Conservation (phyloP, 1,140 invertebrate genomes). For the Drosophila kohkoa region DNA sequence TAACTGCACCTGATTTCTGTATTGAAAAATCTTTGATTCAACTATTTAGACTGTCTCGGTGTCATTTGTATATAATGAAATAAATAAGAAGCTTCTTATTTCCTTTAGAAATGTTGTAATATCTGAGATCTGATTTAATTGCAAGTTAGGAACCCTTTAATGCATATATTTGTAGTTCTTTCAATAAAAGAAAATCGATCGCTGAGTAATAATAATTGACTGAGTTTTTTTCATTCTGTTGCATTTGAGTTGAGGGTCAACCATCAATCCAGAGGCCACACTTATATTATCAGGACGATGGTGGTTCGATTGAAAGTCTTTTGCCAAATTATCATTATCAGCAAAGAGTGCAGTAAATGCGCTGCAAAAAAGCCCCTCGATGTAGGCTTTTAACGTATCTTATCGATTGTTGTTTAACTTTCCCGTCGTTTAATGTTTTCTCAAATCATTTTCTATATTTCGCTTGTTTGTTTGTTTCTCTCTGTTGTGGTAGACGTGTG, state of each 20-base stretch:
- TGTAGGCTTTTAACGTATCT: conserved; percentile 53
- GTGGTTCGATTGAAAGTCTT: not conserved
- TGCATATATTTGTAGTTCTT: too few relatives aligned
- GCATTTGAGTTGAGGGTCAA: conserved; percentile 46
- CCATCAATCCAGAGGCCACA: not conserved
- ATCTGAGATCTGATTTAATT: too few relatives aligned
- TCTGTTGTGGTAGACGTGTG: conserved; percentile 67
- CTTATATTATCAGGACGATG: not conserved
- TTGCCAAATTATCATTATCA: conserved; percentile 43
- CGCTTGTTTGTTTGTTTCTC: conserved; percentile 36
- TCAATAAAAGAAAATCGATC: too few relatives aligned
- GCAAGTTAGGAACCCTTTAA: too few relatives aligned
- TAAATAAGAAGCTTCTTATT: too few relatives aligned
- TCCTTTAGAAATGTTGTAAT: too few relatives aligned
- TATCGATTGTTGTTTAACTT: conserved; percentile 47
- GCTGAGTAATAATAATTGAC: too few relatives aligned
- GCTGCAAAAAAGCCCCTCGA: conserved; percentile 6
- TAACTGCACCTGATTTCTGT: too few relatives aligned
- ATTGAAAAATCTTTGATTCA: too few relatives aligned
- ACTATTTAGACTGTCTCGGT: too few relatives aligned
- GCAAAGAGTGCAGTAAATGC: conserved; percentile 50
- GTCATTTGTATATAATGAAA: too few relatives aligned
- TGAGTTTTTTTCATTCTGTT: too few relatives aligned
- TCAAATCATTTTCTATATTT: conserved; percentile 34
- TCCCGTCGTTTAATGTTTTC: conserved; percentile 55